phyloP scores from a whole-genome alignment of 2,888 invertebrate genomes.

The Oxycera nigricornis region DNA sequence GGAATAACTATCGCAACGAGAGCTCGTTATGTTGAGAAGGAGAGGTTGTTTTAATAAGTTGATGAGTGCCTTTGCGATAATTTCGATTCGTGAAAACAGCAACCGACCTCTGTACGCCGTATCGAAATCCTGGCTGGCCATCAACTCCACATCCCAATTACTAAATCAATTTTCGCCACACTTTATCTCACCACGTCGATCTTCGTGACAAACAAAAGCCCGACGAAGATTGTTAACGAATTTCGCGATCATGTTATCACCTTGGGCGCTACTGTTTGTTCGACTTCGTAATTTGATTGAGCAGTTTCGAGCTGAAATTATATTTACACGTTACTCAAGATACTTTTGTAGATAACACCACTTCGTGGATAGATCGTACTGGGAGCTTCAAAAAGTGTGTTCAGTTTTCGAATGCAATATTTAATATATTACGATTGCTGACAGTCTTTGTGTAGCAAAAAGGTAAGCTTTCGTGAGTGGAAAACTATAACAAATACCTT shows the following conservation, averaged over 20 bases:
- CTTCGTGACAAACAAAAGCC: slow-evolving; percentile 37
- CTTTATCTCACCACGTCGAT: slow-evolving; percentile 13
- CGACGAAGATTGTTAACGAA: slow-evolving; percentile 30
- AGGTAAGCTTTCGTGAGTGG: too few relatives aligned
- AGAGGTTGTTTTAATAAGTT: neutral
- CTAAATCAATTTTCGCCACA: slow-evolving; percentile 32
- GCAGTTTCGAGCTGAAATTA: neutral
- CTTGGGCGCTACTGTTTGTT: slow-evolving; percentile 35
- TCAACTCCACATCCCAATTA: neutral
- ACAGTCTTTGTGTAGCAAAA: too few relatives aligned
- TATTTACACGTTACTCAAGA: too few relatives aligned
- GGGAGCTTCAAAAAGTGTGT: too few relatives aligned
- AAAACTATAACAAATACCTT: too few relatives aligned
- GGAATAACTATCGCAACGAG: slow-evolving; percentile 28
- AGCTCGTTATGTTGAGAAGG: slow-evolving; percentile 22
- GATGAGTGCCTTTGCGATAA: neutral
- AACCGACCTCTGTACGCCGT: neutral
- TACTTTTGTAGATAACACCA: too few relatives aligned
- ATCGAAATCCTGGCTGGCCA: neutral
- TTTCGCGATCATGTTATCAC: slow-evolving; percentile 38
- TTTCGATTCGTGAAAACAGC: neutral
- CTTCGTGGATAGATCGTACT: too few relatives aligned
- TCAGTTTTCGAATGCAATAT: too few relatives aligned
- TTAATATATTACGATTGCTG: too few relatives aligned
- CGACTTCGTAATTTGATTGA: neutral